phyloP scores from a whole-genome alignment of 2,888 invertebrate species.

The Luperina testacea region DNA sequence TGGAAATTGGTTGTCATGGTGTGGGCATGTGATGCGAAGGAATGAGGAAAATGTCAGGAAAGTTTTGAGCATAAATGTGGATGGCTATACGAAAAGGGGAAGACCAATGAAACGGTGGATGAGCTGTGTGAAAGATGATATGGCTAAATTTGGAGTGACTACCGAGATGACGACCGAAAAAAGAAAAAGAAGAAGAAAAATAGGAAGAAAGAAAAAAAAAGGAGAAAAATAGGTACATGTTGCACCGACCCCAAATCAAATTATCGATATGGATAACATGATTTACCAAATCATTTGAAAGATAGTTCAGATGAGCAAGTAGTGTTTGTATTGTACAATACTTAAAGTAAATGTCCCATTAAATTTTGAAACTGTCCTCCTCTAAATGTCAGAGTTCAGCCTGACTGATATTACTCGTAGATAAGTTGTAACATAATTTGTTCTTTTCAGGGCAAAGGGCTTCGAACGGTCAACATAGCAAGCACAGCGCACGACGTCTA shows the following conservation, averaged over 20 bases:
- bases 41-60: not conserved
- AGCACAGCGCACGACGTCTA: constrained; percentile 77
- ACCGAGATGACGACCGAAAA: not conserved
- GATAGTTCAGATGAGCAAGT: not conserved
- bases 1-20: not conserved
- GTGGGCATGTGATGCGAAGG: not conserved
- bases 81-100: not conserved
- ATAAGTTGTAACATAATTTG: not conserved
- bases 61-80: not conserved
- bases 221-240: not conserved
- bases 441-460: constrained; percentile 73
- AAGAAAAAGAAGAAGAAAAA: not conserved
- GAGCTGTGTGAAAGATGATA: not conserved
- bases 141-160: not conserved
- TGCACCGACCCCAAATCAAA: not conserved
- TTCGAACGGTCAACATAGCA: constrained; percentile 75
- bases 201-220: no score
- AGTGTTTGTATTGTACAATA: not conserved
- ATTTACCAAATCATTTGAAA: not conserved
- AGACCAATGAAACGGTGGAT: no score
- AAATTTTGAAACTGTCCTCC: not conserved
- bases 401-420: no score
- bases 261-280: not conserved
- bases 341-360: not conserved
- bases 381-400: not conserved